Evolutionary conservation across 2,888 invertebrate species (phyloP).

Genomic region (Lymantria monacha): DNA sequence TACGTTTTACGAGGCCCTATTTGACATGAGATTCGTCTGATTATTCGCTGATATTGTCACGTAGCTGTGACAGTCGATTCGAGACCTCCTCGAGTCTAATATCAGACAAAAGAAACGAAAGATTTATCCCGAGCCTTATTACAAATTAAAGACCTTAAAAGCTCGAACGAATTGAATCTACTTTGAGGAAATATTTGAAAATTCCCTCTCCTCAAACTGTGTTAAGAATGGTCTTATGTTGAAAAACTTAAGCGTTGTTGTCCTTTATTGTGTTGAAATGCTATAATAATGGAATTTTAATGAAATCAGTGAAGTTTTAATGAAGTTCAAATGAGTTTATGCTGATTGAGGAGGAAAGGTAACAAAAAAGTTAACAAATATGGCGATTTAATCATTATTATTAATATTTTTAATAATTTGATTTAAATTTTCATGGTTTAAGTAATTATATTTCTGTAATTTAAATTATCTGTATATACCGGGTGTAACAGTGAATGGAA

Average conservation of each 20-base stretch:
- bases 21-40: constrained; percentile 13
- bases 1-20: constrained; percentile 31
- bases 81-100: background rate
- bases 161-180: constrained; percentile 13
- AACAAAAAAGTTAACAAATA: no score
- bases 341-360: no score
- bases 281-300: no score
- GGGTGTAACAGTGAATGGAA: no score
- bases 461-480: no score
- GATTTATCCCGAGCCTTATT: constrained; percentile 15
- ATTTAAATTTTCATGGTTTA: no score
- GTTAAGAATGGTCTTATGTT: constrained; percentile 8
- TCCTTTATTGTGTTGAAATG: no score
- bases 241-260: constrained; percentile 6
- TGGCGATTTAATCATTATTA: no score
- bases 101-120: constrained; percentile 13
- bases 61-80: background rate
- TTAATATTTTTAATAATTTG: no score
- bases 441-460: no score
- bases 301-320: no score
- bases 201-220: constrained; percentile 7
- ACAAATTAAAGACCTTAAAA: constrained; percentile 29
- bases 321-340: no score
- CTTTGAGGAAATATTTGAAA: constrained; percentile 19
- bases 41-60: constrained; percentile 21